Evolutionary conservation across 2,113 vertebrate genomes (phyloP), one percentile per base, ranked within the genome.

Genomic region (Eurypyga helias): DNA sequence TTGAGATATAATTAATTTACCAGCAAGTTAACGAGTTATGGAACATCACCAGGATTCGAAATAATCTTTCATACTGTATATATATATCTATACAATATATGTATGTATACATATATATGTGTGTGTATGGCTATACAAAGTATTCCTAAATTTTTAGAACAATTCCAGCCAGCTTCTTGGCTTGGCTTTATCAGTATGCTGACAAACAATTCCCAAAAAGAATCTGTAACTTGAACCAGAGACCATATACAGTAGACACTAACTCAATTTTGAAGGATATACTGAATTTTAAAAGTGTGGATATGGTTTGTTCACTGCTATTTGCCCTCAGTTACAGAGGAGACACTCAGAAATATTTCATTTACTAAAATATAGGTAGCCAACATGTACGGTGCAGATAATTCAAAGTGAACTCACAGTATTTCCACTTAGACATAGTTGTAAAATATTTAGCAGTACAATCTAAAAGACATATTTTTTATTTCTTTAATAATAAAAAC

Each of bases 151-250:
- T 41, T 83, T 58, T 62, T 73, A 79, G 46, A 79, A 79, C 21
- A 11, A 49, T 45, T 8, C 33, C 17, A 57, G 2, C 4, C 11
- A 46, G 38, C 31, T 62, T 81, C 15, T 28, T 52, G 18, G 11
- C 34, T 66, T 87, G 26, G 2, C 8, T 23, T 4, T 0, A 16
- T 51, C 13, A n/a, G 10, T 33, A 61, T 2, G 1, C 17, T 29
- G 20, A 78, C 11, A 86, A 43, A 60, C 7, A 73, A n/a, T 67
- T 83, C 61, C 48, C 15, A 61, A 72, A 51, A 0, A 1, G 38
- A 62, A 52, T 49, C 34, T 31, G 11, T 20, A 57, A 67, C 5
- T 7, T 83, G 72, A 62, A 49, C 26, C 19, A 45, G 60, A 38
- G 17, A 60, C 13, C 7, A 36, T n/a, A 26, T 26, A 43, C 10